A percentile compares a stretch with the other conserved stretches of the same genome.
These are phyloP conservation scores for Drosophila guanche DNA, from an alignment of 1,140 invertebrate species.

Conservation along the genomic window DNA sequence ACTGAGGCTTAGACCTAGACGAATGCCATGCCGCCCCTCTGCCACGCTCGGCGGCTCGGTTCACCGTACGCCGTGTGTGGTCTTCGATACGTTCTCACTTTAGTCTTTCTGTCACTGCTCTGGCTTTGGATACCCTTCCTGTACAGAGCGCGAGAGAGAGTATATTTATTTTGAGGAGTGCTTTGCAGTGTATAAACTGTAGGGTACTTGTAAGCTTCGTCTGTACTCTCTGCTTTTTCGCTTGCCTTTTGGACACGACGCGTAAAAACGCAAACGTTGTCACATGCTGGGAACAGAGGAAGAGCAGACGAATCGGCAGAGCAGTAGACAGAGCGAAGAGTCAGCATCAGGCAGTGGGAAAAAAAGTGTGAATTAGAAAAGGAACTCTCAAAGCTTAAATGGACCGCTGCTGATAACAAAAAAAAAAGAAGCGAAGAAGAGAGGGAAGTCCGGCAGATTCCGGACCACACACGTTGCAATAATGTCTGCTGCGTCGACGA, in stretches of 20 bases:
- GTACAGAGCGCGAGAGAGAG: too few relatives aligned
- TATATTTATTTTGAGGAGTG: too few relatives aligned
- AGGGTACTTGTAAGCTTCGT: slow-evolving; percentile 11
- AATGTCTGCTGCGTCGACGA: slow-evolving; percentile 8
- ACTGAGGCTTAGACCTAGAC: slow-evolving; percentile 43
- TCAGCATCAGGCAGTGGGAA: slow-evolving; percentile 18
- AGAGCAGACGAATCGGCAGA: not conserved
- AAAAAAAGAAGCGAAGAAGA: slow-evolving; percentile 21
- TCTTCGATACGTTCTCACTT: slow-evolving; percentile 37
- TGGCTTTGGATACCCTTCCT: slow-evolving; percentile 2
- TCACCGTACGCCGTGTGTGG: slow-evolving; percentile 53
- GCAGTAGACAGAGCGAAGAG: slow-evolving; percentile 26
- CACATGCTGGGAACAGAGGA: slow-evolving; percentile 42
- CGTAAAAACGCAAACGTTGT: slow-evolving; percentile 57
- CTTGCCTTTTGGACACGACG: slow-evolving; percentile 25
- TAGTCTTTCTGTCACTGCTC: not conserved
- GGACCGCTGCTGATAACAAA: slow-evolving; percentile 57
- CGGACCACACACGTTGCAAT: slow-evolving; percentile 46
- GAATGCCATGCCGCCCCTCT: slow-evolving; percentile 27
- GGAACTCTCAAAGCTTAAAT: slow-evolving; percentile 79
- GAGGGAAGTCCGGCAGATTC: slow-evolving; percentile 21
- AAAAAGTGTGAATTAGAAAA: slow-evolving; percentile 82
- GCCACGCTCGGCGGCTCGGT: not conserved
- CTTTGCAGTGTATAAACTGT: not conserved
- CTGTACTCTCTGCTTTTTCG: slow-evolving; percentile 10